Evolutionary conservation across 2,113 vertebrate genomes (phyloP).

Genomic region (Oryzias javanicus): DNA sequence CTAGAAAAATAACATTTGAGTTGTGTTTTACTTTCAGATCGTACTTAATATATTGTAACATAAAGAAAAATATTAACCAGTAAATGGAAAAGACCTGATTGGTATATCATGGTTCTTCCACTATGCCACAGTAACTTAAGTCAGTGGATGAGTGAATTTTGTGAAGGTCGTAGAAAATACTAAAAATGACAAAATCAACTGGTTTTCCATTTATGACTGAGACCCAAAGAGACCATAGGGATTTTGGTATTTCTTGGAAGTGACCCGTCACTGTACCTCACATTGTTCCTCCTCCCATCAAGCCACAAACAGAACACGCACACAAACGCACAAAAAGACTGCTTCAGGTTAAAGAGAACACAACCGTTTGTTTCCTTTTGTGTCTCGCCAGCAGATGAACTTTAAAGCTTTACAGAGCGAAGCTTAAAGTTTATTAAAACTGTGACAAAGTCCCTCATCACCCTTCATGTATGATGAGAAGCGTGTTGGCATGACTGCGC

Average conservation of each 20-base stretch:
- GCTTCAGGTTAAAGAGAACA: slow-evolving; percentile 32
- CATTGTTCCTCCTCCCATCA: slow-evolving; percentile 38
- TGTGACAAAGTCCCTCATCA: slow-evolving; percentile 16
- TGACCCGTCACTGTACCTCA: slow-evolving; percentile 32
- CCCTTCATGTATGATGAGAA: slow-evolving; percentile 44
- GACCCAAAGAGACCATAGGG: slow-evolving; percentile 48
- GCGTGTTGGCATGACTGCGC: slow-evolving; percentile 38
- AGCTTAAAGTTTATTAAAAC: background rate
- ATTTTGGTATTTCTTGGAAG: slow-evolving; percentile 59
- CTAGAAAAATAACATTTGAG: too few species aligned
- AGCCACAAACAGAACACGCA: slow-evolving; percentile 38
- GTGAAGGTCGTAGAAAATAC: slow-evolving; percentile 48
- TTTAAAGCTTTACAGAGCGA: background rate
- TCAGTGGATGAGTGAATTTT: slow-evolving; percentile 42
- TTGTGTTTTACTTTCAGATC: too few species aligned
- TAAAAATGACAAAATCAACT: slow-evolving; percentile 9
- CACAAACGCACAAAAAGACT: slow-evolving; percentile 24
- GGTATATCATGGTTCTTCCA: too few species aligned
- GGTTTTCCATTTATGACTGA: background rate
- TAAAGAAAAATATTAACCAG: too few species aligned
- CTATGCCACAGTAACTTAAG: too few species aligned
- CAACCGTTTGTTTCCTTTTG: slow-evolving; percentile 16
- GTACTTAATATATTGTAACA: too few species aligned
- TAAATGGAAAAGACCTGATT: too few species aligned
- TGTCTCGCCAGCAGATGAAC: slow-evolving; percentile 9